phyloP scores from a whole-genome alignment of 2,113 vertebrate species.

The Trochalopteron elliotii region DNA sequence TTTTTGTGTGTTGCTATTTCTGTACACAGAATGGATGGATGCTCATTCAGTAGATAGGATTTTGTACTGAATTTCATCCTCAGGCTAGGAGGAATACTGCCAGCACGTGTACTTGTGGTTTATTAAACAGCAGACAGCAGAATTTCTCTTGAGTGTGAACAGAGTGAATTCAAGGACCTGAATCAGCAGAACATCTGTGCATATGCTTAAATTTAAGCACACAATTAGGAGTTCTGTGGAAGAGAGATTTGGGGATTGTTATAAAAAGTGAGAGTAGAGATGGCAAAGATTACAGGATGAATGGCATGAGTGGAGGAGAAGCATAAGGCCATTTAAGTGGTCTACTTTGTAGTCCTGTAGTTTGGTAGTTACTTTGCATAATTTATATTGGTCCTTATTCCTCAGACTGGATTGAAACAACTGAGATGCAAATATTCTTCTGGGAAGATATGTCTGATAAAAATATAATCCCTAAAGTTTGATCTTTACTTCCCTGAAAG shows the following conservation, averaged over 20 bases:
- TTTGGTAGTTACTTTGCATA: neutral
- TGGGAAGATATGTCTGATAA: neutral
- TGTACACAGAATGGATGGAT: neutral
- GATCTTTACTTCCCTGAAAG: neutral
- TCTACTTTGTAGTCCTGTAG: neutral
- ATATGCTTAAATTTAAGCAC: neutral
- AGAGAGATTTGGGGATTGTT: neutral
- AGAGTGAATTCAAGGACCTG: neutral
- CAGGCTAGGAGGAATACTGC: neutral
- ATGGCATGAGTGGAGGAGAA: neutral
- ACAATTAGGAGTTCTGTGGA: neutral
- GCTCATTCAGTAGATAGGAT: neutral
- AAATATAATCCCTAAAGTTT: neutral
- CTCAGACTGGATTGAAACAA: neutral
- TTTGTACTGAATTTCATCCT: neutral
- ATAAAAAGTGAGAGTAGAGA: slow-evolving; percentile 33
- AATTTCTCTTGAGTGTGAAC: neutral
- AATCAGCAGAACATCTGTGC: neutral
- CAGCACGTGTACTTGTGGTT: neutral
- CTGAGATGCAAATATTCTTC: neutral
- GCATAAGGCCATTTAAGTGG: neutral
- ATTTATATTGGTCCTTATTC: neutral
- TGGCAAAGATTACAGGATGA: neutral
- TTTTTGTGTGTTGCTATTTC: neutral
- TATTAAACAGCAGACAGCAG: neutral